These are phyloP conservation scores for Lycodopsis pacificus DNA, from an alignment of 2,797 vertebrate species.

Conservation along the genomic window DNA sequence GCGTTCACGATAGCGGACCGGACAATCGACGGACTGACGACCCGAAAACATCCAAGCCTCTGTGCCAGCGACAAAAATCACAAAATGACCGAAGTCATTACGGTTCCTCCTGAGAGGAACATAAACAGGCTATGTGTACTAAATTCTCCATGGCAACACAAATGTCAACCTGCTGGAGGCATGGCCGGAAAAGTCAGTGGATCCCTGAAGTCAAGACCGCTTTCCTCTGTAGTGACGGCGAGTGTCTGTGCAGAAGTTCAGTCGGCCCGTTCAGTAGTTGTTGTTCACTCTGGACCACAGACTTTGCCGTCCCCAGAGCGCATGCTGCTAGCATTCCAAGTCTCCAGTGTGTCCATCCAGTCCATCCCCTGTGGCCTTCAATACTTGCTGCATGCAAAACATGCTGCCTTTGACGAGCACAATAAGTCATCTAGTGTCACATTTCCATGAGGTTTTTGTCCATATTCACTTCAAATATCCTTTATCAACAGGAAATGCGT, in stretches of 20 bases:
- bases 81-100: not conserved
- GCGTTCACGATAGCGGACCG: too few relatives aligned
- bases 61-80: not conserved
- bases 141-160: not conserved
- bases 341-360: not conserved
- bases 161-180: not conserved
- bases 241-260: not conserved
- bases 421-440: constrained; percentile 12
- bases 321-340: not conserved
- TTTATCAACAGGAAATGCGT: not conserved
- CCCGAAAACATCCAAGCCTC: not conserved
- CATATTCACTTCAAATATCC: not conserved
- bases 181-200: not conserved
- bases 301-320: not conserved
- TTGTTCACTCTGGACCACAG: not conserved
- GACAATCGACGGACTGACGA: not conserved
- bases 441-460: not conserved
- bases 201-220: not conserved
- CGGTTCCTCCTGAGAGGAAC: not conserved
- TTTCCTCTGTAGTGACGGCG: not conserved
- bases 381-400: not conserved
- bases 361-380: not conserved
- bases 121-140: not conserved
- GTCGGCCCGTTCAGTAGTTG: not conserved
- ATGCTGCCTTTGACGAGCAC: not conserved